Base-by-base conservation (phyloP, 2,888 invertebrate species). In the Seira musarum region DNA sequence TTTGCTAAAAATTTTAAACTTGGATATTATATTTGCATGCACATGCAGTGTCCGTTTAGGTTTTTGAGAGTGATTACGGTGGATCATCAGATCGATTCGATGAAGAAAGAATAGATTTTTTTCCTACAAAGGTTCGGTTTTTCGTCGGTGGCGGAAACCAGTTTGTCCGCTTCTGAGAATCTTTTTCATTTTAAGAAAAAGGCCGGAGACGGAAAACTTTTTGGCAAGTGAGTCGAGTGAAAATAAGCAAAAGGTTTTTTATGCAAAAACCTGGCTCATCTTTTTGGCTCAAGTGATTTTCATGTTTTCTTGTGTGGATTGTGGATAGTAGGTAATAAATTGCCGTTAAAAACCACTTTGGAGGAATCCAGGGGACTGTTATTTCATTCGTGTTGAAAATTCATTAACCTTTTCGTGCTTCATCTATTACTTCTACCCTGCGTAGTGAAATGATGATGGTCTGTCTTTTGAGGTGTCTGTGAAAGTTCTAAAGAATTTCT, bases 131-230 rank as follows among this genome's bases (percentile, higher is more conserved):
- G n/a, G 21, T 49, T 67, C 30, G 24, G n/a, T 2, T 64, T 67
- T 22, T 60, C 60, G 10, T 60, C 60, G 13, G 17, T 10, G 63
- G 77, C 53, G 64, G 64, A 77, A 77, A 77, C 77, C 77, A 70
- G 77, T 77, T 77, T 77, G 22, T 64, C 77, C 22, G 77, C 77
- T 77, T 77, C 64, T 53, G 63, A 68, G 68, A 67, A 60, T 74
- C n/a, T n/a, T n/a, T n/a, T n/a, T n/a, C n/a, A 74, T 67, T 49
- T 70, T 69, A 30, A 19, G n/a, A 21, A 46, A 74, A 66, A 68
- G 75, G 68, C 66, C 74, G 74, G 60, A 74, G 57, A 19, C 30
- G 15, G n/a, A n/a, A n/a, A n/a, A n/a, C 60, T 15, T 60, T 17
- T 63, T 21, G 63, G n/a, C n/a, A n/a, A 63, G 15, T 15, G 63